These are phyloP conservation scores for Amiota communis DNA, from an alignment of 2,888 invertebrate genomes.

Conservation along the genomic window DNA sequence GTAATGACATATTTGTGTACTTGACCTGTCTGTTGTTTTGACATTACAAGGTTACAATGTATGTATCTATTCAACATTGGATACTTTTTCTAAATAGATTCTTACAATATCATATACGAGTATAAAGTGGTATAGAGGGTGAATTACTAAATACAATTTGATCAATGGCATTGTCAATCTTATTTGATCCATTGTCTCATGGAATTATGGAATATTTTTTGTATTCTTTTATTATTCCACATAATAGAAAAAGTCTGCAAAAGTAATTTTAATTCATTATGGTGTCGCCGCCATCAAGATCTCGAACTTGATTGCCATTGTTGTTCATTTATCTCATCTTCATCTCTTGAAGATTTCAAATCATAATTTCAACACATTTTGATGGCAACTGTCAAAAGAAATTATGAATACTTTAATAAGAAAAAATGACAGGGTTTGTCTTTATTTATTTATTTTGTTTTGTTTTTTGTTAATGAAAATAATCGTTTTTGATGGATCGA, in stretches of 20 bases:
- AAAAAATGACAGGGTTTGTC: conserved; percentile 27
- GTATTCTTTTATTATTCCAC: too few species aligned
- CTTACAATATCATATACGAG: too few species aligned
- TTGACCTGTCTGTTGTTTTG: conserved; percentile 31
- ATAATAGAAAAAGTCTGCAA: conserved; percentile 21
- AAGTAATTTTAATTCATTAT: conserved; percentile 51
- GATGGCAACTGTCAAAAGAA: conserved; percentile 63
- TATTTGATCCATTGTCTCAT: too few species aligned
- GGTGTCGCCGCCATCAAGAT: conserved; percentile 39
- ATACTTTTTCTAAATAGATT: not conserved
- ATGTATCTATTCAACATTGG: not conserved
- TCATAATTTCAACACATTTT: conserved; percentile 64
- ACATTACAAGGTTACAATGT: conserved; percentile 50
- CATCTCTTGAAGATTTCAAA: conserved; percentile 41
- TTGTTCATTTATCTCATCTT: conserved; percentile 50
- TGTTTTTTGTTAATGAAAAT: conserved; percentile 56
- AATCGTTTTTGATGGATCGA: conserved; percentile 67
- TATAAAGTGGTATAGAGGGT: too few species aligned
- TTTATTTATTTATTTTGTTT: too few species aligned
- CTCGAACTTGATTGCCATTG: conserved; percentile 41
- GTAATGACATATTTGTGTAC: conserved; percentile 8
- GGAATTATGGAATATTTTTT: too few species aligned
- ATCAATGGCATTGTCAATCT: too few species aligned
- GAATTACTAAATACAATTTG: too few species aligned
- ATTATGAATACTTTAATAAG: conserved; percentile 57